phyloP scores from a whole-genome alignment of 64 coral and sea anemone species.

The Acropora yongei region DNA sequence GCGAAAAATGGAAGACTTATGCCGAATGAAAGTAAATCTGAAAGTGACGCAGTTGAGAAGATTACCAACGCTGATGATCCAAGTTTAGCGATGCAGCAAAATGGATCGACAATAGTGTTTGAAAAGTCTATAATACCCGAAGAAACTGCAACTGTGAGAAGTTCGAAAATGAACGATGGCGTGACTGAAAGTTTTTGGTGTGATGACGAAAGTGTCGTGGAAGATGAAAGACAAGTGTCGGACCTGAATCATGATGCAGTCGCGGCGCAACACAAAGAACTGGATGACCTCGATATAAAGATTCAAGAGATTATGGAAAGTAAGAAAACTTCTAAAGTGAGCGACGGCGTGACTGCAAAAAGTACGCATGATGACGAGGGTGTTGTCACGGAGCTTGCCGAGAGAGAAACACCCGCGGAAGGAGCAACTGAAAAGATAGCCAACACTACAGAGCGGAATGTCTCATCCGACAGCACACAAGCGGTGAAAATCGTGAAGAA shows the following conservation, averaged over 20 bases:
- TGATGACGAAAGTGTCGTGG: neutral
- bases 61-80: too few species aligned
- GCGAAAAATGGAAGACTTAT: neutral
- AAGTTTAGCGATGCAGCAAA: neutral
- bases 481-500: slow-evolving; percentile 49
- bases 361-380: neutral
- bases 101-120: neutral
- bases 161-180: neutral
- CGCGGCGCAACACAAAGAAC: neutral
- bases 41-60: too few species aligned
- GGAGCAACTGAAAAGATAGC: neutral
- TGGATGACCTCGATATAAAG: neutral
- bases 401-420: neutral
- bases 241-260: too few species aligned
- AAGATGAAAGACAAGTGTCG: neutral
- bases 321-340: neutral
- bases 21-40: too few species aligned
- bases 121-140: neutral
- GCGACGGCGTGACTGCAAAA: neutral
- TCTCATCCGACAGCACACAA: neutral
- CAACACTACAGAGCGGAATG: neutral
- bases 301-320: slow-evolving; percentile 5
- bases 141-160: neutral
- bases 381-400: too few species aligned
- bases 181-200: neutral